A percentile compares a stretch with the other conserved stretches of the same genome.
Evolutionary conservation across 2,888 invertebrate genomes (phyloP).

Genomic region (Diaphora mendica): DNA sequence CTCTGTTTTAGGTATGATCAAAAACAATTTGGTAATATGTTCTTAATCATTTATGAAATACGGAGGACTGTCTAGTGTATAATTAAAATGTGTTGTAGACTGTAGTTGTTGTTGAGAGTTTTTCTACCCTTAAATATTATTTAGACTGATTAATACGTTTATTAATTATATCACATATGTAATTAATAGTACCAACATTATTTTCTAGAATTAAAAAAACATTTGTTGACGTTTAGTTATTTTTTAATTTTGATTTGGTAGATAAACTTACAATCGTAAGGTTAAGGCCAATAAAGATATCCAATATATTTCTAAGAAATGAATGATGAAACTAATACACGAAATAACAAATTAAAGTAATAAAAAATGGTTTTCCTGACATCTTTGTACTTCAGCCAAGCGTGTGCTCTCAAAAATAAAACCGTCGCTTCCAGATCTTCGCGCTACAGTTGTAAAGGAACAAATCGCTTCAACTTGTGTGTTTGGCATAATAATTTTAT

Average conservation of each 20-base stretch:
- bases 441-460: conserved; percentile 50
- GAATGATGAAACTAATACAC: background rate
- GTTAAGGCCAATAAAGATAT: background rate
- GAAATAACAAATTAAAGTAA: background rate
- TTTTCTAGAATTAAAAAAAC: too few relatives aligned
- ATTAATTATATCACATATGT: too few relatives aligned
- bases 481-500: conserved; percentile 61
- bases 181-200: too few relatives aligned
- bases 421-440: conserved; percentile 33
- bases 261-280: too few relatives aligned
- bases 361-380: conserved; percentile 12
- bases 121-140: too few relatives aligned
- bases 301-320: background rate
- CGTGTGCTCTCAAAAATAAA: conserved; percentile 26
- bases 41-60: background rate
- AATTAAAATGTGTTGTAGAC: too few relatives aligned
- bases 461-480: conserved; percentile 56
- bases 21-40: background rate
- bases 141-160: too few relatives aligned
- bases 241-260: too few relatives aligned
- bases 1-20: too few relatives aligned
- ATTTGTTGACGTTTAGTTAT: too few relatives aligned
- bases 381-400: conserved; percentile 1
- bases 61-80: background rate
- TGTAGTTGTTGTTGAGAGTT: too few relatives aligned